Evolutionary conservation across 2,888 invertebrate species (phyloP), one percentile per base, ranked within the genome.

Genomic region (Hydrotaea cyrtoneurina): DNA sequence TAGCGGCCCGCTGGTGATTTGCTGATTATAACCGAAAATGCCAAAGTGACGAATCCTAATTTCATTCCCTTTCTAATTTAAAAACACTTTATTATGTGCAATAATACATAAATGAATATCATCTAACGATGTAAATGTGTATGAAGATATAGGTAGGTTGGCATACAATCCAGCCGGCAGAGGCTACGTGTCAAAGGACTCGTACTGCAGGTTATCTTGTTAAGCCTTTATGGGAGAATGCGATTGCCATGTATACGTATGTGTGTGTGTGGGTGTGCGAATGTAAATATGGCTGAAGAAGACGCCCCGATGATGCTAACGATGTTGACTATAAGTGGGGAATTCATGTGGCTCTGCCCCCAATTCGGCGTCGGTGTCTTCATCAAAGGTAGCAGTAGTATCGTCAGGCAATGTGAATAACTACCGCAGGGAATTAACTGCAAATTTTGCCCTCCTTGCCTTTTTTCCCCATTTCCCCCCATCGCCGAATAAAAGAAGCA

Each of bases 351-450:
- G 66, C 43, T 43, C 11, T 66, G 17, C 39, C n/a, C 64, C 10
- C 31, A 7, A 17, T 64, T 64, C 17, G n/a, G 31, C 55, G 5
- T 69, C 23, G 26, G 62, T 50, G 13, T 53, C 13, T 26, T 73
- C 43, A 71, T 82, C 69, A 82, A 85, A 82, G 82, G 39, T 21
- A 80, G 74, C 74, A 7, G 39, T 21, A 80, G 74, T 77, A 7
- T 7, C 77, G 74, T 74, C 36, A 82, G 77, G 82, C 74, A 79
- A 79, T 80, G 74, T 69, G 43, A 43, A 39, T 74, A 82, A 77
- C 80, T 80, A 73, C 77, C 77, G 71, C 50, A 11, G 36, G 74
- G 59, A 50, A 80, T 69, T 79, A 69, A 71, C 66, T 79, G 79
- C 46, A 78, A 81, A 53, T 36, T 64, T 64, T 64, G 31, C 36